Percentiles rank a stretch among this genome's conserved stretches.
phyloP scores from a whole-genome alignment of 2,888 invertebrate species.

The Atrina japonica region DNA sequence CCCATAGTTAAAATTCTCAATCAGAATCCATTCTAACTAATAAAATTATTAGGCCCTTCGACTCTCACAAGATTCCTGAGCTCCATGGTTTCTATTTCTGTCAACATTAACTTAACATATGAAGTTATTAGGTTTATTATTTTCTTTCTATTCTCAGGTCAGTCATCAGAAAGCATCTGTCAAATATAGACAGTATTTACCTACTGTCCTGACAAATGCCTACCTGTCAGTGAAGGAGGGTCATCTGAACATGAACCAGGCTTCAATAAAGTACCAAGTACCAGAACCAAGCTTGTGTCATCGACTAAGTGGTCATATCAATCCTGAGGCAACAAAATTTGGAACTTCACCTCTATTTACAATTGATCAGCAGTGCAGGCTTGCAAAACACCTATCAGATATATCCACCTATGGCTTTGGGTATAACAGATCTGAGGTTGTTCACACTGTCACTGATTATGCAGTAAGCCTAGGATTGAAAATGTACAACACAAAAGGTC shows the following conservation, averaged over 20 bases:
- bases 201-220: too few relatives aligned
- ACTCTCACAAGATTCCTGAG: too few relatives aligned
- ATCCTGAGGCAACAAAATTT: conserved; percentile 11
- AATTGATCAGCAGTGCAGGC: conserved; percentile 20
- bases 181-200: too few relatives aligned
- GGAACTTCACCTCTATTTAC: conserved; percentile 33
- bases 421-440: conserved; percentile 44
- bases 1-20: too few relatives aligned
- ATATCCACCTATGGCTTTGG: conserved; percentile 37
- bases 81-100: too few relatives aligned
- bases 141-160: too few relatives aligned
- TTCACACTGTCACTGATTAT: conserved; percentile 46
- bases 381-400: conserved; percentile 24
- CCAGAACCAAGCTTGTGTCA: conserved; percentile 6
- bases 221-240: too few relatives aligned
- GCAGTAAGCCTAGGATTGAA: conserved; percentile 37
- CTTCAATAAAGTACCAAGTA: not conserved
- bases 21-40: too few relatives aligned
- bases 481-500: conserved; percentile 29
- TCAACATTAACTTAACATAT: too few relatives aligned
- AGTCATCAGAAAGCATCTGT: too few relatives aligned
- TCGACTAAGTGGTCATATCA: conserved; percentile 9
- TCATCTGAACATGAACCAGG: conserved; percentile 3
- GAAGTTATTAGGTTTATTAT: too few relatives aligned
- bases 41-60: too few relatives aligned